Base-by-base conservation (phyloP, 2,797 vertebrate genomes). In the Triplophysa yarkandensis region DNA sequence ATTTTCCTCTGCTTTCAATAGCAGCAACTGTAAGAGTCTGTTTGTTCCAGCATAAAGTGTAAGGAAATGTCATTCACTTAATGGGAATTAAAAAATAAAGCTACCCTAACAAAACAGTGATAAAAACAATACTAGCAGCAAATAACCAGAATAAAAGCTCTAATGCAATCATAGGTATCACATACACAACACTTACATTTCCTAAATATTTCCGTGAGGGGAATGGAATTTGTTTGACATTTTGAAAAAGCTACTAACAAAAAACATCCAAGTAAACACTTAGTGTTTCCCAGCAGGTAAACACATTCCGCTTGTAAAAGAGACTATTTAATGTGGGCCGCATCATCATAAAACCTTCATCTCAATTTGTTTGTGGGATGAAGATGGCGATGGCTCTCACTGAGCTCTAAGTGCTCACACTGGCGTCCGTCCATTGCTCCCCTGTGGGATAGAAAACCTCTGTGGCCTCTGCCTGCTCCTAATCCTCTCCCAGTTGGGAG, bases 401-500 rank as follows among this genome's bases (percentile, higher is more conserved):
- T 87, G 87, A 88, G 86, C 88, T 87, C 84, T 85, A 85, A 82
- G 77, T 44, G 7, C 68, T 78, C 13, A 46, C 74, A 77, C 79
- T 83, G 84, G 82, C 87, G 85, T 83, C 85, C 71, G 85, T 85
- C 85, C 81, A 79, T 80, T 39, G 9, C 44, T 25, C 21, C 44
- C 39, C 57, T 79, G 84, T 86, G 89, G 89, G 87, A 92, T 88
- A 82, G 84, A 78, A 67, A 86, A 89, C 87, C 88, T 74, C 72
- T 46, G 55, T 68, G 81, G 71, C 61, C 78, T 70, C 61, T 64
- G 81, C 83, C 61, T 86, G 80, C 81, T 86, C 82, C 85, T 88
- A 87, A 89, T 91, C 86, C 85, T 84, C 80, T 80, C 79, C 82
- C 87, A 80, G 82, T 85, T 89, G 90, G 87, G 87, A 90, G 86